Base-by-base conservation (phyloP, 2,113 vertebrate species). In the Labeo rohita region DNA sequence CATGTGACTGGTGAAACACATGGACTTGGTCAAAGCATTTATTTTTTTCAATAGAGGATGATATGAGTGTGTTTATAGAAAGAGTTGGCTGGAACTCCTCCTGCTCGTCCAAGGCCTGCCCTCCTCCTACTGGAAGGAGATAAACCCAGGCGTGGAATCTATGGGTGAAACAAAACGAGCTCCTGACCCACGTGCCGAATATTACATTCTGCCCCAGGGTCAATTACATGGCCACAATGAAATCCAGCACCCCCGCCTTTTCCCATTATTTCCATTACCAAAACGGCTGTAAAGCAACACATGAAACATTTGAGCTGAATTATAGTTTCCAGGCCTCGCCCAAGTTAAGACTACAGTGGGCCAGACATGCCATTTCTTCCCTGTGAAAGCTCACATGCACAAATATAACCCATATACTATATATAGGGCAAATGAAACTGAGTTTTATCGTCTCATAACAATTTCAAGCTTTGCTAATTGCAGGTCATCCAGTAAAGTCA, bases 1-100 rank as follows among this genome's bases (percentile, higher is more conserved):
- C 94, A 95, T 93, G 94, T 94, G 94, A 95, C 91, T 90, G 86
- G 36, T 54, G 84, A 90, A 93, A 87, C 94, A 94, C 94, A 94
- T 94, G 94, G 89, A 91, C 90, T 84, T 88, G 89, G 90, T 90
- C 91, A 89, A 87, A 89, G 49, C 0, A 73, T 87, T 90, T 73
- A 10, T 84, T 85, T 65, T 86, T 82, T 90, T 87, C 21, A 36
- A 89, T 39, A 73, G 76, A 86, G 78, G 70, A 87, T 39, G 89
- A 91, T 85, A 88, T 84, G 92, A 54, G 65, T 65, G 91, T 87
- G 91, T 91, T 90, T 83, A 74, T 92, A 89, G 87, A 92, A 90
- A 88, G 45, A 34, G 90, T 90, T 78, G 28, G 90, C 78, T 76
- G 80, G 78, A 87, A 84, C 90, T 90, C 92, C 85, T 83, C 92